These are phyloP conservation scores for Merluccius polli DNA, from an alignment of 2,797 vertebrate species.

Conservation along the genomic window DNA sequence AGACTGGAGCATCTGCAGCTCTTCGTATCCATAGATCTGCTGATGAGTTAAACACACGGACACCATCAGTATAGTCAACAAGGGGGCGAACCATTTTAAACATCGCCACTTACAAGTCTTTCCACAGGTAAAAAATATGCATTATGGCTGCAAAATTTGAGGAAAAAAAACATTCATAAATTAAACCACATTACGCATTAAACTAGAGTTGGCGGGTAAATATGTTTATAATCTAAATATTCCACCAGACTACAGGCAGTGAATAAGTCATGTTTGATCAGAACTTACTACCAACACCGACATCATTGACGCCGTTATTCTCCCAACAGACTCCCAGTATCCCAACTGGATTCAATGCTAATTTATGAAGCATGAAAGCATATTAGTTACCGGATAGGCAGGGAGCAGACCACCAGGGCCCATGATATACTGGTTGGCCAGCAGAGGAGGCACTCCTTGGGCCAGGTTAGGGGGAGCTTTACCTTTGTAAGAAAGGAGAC, in stretches of 20 bases:
- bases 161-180: neutral
- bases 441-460: constrained; percentile 89
- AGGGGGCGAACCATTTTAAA: neutral
- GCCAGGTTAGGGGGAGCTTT: constrained; percentile 95
- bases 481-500: constrained; percentile 68
- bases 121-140: neutral
- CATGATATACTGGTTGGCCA: constrained; percentile 98
- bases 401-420: constrained; percentile 96
- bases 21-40: constrained; percentile 97
- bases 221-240: too few species aligned
- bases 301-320: too few species aligned
- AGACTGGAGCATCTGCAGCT: constrained; percentile 95
- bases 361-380: neutral
- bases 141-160: neutral
- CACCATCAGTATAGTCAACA: neutral
- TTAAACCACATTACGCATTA: neutral
- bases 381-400: constrained; percentile 88
- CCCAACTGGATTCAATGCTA: neutral
- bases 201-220: neutral
- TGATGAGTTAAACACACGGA: constrained; percentile 50
- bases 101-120: neutral
- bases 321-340: too few species aligned
- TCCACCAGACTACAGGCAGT: too few species aligned
- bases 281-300: too few species aligned
- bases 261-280: too few species aligned